Conservation (phyloP, 2,113 vertebrate genomes). For the Suricata suricatta region DNA sequence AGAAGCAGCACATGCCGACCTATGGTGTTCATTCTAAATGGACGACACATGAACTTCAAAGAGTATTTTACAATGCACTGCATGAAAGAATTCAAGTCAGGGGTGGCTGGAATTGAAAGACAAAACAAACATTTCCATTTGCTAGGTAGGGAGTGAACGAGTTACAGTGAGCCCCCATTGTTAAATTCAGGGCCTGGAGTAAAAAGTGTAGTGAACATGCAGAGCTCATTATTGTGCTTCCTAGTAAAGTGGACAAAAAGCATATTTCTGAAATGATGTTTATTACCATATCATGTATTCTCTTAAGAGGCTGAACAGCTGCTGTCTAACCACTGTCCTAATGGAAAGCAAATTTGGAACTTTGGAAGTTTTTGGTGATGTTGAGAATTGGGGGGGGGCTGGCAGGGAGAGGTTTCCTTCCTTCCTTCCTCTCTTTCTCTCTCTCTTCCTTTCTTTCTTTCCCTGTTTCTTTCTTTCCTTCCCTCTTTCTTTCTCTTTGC, state of each 20-base stretch:
- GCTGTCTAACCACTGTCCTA: slow-evolving; percentile 73
- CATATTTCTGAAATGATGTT: slow-evolving; percentile 73
- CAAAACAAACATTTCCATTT: slow-evolving; percentile 71
- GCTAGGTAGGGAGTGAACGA: slow-evolving; percentile 57
- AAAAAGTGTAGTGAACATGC: slow-evolving; percentile 68
- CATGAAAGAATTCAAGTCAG: slow-evolving; percentile 47
- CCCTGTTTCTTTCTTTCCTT: too few relatives aligned
- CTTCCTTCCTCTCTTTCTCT: background rate
- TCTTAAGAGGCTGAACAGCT: slow-evolving; percentile 70
- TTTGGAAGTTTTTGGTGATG: slow-evolving; percentile 32
- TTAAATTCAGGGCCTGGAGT: slow-evolving; percentile 62
- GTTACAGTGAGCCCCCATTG: background rate
- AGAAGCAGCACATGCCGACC: background rate
- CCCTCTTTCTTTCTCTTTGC: accelerated
- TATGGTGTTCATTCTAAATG: slow-evolving; percentile 59
- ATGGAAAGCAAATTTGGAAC: slow-evolving; percentile 75
- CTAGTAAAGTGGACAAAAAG: slow-evolving; percentile 65
- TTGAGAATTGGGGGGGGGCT: background rate
- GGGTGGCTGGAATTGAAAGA: slow-evolving; percentile 63
- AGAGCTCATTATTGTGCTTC: slow-evolving; percentile 56
- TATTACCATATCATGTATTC: slow-evolving; percentile 72
- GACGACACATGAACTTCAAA: slow-evolving; percentile 77
- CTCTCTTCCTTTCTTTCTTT: too few relatives aligned
- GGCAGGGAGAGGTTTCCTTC: background rate
- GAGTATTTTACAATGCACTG: slow-evolving; percentile 46